Evolutionary conservation across 2,113 vertebrate genomes (phyloP), one percentile per base, ranked within the genome.

Genomic region (Mungos mungo): DNA sequence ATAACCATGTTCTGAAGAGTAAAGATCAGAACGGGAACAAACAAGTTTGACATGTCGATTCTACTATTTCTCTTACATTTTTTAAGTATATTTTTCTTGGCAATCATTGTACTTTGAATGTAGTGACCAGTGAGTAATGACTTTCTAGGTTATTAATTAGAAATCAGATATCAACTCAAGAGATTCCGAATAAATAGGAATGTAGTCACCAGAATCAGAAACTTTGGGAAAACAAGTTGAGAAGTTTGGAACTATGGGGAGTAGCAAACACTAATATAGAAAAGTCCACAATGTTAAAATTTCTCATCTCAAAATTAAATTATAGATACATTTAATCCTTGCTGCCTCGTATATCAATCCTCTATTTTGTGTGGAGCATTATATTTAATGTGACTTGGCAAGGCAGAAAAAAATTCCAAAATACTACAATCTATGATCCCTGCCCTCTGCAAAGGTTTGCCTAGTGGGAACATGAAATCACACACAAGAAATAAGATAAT

Each of bases 21-120:
- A 71, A 92, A 90, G 68, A 71, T 83, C 45, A 50, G 71, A 93
- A 92, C 47, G 10, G n/a, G 41, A 82, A 77, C 85, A 96, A 52
- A 79, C 52, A 41, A 65, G 41, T 41, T 60, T 86, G 77, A 81
- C 66, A 89, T 23, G 31, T 79, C 83, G 76, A 33, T 86, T 71
- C 45, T 57, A 33, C 14, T 65, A 15, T 57, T 57, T 89, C 25
- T 74, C 65, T 88, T 54, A 79, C 63, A 60, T 90, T 92, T 77
- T 86, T 81, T 33, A 81, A 71, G 89, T 52, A 29, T 89, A 74
- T 72, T 95, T 92, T 63, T 92, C 35, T 87, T 92, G 18, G 14
- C 45, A 74, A 68, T 60, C 57, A 29, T 18, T 69, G 31, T 35
- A n/a, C n/a, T 90, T 72, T 52, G 15, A 89, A 84, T 41, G 85